These are phyloP conservation scores for Macrobrachium rosenbergii DNA, from an alignment of 1,140 invertebrate species.

Conservation along the genomic window DNA sequence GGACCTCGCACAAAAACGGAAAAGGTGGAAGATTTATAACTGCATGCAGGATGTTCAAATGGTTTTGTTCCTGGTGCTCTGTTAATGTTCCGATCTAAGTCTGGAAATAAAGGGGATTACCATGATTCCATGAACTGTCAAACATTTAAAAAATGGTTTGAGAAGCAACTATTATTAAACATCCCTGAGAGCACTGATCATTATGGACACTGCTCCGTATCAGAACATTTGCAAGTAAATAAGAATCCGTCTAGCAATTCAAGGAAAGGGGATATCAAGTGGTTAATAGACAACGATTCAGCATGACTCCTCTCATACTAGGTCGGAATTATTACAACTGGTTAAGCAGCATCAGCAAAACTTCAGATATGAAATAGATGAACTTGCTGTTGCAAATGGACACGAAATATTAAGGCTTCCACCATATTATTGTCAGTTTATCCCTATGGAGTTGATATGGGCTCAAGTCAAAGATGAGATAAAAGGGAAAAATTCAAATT, in stretches of 20 bases:
- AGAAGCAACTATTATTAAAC: slow-evolving; percentile 4
- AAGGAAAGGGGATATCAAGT: slow-evolving; percentile 1
- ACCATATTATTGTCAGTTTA: slow-evolving; percentile 25
- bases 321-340: background rate
- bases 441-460: slow-evolving; percentile 29
- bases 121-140: slow-evolving; percentile 12
- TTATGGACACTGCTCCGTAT: slow-evolving; percentile 35
- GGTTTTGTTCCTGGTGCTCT: slow-evolving; percentile 29
- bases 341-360: background rate
- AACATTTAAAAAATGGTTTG: slow-evolving; percentile 10
- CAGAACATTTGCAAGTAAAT: background rate
- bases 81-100: slow-evolving; percentile 21
- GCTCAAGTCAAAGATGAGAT: background rate
- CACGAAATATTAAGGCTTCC: slow-evolving; percentile 25
- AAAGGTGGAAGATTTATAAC: slow-evolving; percentile 2
- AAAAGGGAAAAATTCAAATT: background rate
- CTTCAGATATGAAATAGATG: slow-evolving; percentile 8
- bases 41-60: background rate
- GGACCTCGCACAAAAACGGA: background rate
- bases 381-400: slow-evolving; percentile 10
- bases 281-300: slow-evolving; percentile 3
- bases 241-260: background rate
- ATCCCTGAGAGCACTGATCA: background rate
- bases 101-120: too few relatives aligned
- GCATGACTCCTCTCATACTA: slow-evolving; percentile 1